These are phyloP conservation scores for Pyrocoelia pectoralis DNA, from an alignment of 2,888 invertebrate species.

Conservation along the genomic window DNA sequence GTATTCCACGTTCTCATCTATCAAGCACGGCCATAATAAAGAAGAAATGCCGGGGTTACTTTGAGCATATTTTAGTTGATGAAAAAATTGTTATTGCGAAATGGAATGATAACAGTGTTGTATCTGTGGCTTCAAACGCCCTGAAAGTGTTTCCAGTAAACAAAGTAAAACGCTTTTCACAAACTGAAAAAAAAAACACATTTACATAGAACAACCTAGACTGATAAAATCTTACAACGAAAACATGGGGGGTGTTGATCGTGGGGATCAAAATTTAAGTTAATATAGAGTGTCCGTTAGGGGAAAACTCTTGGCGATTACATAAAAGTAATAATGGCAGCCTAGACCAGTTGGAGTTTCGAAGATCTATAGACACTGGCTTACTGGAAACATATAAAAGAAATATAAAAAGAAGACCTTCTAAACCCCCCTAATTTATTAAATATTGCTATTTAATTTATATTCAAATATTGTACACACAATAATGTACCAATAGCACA, in stretches of 20 bases:
- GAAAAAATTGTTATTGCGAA: constrained; percentile 5
- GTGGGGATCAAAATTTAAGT: constrained; percentile 43
- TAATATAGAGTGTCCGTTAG: constrained; percentile 38
- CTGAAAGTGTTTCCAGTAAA: constrained; percentile 7
- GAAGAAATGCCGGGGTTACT: neutral
- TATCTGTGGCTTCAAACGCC: constrained; percentile 15
- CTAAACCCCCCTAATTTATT: too few relatives aligned
- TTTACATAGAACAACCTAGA: constrained; percentile 21
- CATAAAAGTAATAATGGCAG: constrained; percentile 38
- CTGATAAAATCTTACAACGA: constrained; percentile 32
- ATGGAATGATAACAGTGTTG: constrained; percentile 26
- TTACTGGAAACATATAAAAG: constrained; percentile 12
- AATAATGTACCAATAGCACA: too few relatives aligned
- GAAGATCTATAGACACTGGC: constrained; percentile 33
- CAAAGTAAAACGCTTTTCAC: constrained; percentile 17
- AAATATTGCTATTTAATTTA: too few relatives aligned
- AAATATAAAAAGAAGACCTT: neutral
- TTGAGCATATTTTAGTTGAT: neutral
- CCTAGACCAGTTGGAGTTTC: constrained; percentile 42
- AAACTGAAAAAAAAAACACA: constrained; percentile 16
- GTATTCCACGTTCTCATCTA: constrained; percentile 12
- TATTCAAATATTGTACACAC: too few relatives aligned
- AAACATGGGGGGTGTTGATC: constrained; percentile 42
- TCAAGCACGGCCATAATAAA: constrained; percentile 1
- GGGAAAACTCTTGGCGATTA: constrained; percentile 44